Conservation (phyloP, 2,113 vertebrate species). For the Pica pica region DNA sequence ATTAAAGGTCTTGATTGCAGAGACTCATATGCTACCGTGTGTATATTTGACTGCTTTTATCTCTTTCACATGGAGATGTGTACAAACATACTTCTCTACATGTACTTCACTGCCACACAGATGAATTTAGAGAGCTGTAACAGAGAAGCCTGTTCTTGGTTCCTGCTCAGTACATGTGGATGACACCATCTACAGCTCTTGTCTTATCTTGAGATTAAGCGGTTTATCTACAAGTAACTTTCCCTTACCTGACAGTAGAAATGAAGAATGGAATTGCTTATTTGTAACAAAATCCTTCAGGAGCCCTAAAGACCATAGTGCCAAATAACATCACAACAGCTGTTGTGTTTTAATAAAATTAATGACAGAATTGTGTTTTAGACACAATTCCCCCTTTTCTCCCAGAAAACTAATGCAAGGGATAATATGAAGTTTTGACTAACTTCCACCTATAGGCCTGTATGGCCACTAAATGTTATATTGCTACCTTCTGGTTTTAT, state of each 20-base stretch:
- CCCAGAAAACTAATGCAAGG: neutral
- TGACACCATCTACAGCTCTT: neutral
- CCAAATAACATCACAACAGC: neutral
- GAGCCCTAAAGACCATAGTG: neutral
- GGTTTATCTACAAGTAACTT: neutral
- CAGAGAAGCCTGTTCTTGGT: neutral
- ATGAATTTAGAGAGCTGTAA: neutral
- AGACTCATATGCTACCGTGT: neutral
- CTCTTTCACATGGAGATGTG: neutral
- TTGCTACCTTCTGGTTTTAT: neutral
- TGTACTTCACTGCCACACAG: neutral
- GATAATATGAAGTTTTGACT: neutral
- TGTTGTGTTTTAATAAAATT: too few species aligned
- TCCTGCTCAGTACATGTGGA: neutral
- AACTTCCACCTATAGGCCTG: neutral
- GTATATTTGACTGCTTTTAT: neutral
- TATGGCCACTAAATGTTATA: neutral
- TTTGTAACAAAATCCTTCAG: neutral
- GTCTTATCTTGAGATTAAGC: neutral
- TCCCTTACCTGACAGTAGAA: neutral
- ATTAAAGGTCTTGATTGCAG: neutral
- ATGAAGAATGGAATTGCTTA: neutral
- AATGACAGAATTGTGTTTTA: neutral
- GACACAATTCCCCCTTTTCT: neutral
- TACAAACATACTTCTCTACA: neutral